Conservation (phyloP, 1,140 invertebrate genomes). For the Uloborus diversus region DNA sequence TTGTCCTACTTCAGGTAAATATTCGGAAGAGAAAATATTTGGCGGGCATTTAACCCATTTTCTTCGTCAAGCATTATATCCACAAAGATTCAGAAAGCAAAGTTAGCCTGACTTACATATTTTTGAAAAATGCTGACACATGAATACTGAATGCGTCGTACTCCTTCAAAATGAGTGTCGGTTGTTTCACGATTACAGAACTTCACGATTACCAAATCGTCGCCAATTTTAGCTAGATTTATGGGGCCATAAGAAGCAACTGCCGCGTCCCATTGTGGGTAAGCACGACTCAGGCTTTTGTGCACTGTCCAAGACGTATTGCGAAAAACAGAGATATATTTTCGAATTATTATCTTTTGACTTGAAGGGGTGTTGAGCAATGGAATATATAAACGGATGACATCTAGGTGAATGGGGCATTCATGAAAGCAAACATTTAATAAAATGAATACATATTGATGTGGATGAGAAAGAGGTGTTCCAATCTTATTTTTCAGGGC, state of each 20-base stretch:
- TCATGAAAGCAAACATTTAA: too few species aligned
- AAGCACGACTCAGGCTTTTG: neutral
- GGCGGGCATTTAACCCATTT: neutral
- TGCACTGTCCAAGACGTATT: neutral
- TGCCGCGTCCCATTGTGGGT: neutral
- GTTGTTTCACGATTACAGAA: neutral
- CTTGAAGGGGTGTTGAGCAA: neutral
- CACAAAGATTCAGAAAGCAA: neutral
- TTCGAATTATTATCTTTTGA: neutral
- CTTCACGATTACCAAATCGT: conserved; percentile 1
- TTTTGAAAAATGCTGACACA: neutral
- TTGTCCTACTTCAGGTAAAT: neutral
- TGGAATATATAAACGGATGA: neutral
- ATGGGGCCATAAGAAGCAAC: neutral
- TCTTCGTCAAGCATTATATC: conserved; percentile 1
- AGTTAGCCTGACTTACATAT: neutral
- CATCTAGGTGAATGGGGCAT: neutral
- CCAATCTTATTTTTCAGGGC: too few species aligned
- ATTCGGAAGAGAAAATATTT: neutral
- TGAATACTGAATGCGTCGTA: neutral
- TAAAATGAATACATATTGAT: too few species aligned
- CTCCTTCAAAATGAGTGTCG: neutral
- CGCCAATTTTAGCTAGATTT: conserved; percentile 4
- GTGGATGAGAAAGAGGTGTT: too few species aligned
- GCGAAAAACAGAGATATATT: neutral